Evolutionary conservation across 1,140 invertebrate species (phyloP).

Genomic region (Tetramorium parvispinum): DNA sequence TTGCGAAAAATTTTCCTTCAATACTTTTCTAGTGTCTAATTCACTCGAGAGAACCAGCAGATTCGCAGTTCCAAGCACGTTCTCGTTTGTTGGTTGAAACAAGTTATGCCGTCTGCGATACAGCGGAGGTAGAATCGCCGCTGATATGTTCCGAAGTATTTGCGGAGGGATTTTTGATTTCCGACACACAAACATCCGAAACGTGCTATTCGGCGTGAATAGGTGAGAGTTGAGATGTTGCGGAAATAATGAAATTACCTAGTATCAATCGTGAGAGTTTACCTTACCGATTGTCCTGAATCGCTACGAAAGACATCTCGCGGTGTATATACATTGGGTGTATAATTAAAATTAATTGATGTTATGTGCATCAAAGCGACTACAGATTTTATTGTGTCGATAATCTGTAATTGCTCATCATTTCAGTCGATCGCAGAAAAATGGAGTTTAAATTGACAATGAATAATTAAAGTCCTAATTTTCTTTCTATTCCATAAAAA

Average conservation of each 20-base stretch:
- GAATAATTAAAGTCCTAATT: not conserved
- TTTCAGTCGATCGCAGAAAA: not conserved
- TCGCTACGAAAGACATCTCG: not conserved
- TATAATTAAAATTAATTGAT: not conserved
- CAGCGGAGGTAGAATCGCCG: not conserved
- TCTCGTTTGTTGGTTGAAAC: slow-evolving; percentile 35
- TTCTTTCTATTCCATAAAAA: not conserved
- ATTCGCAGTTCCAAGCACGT: slow-evolving; percentile 26
- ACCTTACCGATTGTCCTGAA: not conserved
- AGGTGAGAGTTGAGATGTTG: not conserved
- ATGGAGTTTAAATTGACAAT: not conserved
- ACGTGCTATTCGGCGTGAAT: not conserved
- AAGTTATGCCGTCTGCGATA: slow-evolving; percentile 3
- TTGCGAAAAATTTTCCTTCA: slow-evolving; percentile 6
- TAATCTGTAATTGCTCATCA: slow-evolving; percentile 21
- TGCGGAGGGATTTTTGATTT: slow-evolving; percentile 39
- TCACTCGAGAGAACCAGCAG: slow-evolving; percentile 34
- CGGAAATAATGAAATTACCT: slow-evolving; percentile 30
- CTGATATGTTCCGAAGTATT: slow-evolving; percentile 57
- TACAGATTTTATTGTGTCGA: not conserved
- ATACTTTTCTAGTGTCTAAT: slow-evolving; percentile 27
- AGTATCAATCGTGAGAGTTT: not conserved
- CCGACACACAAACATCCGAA: slow-evolving; percentile 46
- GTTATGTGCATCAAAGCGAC: not conserved
- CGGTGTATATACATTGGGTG: not conserved